Evolutionary conservation across 2,888 invertebrate species (phyloP).

Genomic region (Aspidiotus destructor): DNA sequence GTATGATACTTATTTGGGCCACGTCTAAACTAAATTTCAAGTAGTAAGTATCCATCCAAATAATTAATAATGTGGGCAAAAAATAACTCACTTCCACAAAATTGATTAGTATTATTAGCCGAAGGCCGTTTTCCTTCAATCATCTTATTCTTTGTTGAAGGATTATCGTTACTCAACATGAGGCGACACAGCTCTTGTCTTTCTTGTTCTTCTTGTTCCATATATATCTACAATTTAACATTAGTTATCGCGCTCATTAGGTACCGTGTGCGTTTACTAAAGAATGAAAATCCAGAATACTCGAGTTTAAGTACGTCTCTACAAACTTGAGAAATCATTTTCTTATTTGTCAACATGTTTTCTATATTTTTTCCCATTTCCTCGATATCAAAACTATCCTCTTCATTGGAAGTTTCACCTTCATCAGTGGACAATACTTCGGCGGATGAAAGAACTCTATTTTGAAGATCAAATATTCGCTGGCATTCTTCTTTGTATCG

Average conservation of each 20-base stretch:
- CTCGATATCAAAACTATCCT: constrained; percentile 90
- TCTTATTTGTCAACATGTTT: constrained; percentile 93
- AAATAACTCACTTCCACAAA: no score
- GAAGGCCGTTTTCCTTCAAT: no score
- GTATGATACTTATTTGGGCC: no score
- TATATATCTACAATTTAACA: constrained; percentile 51
- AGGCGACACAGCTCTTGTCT: constrained; percentile 85
- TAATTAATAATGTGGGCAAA: no score
- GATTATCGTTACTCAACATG: constrained; percentile 60
- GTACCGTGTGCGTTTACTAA: no score
- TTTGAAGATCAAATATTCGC: constrained; percentile 94
- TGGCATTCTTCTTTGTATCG: constrained; percentile 97
- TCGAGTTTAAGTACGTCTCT: not conserved
- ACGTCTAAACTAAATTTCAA: no score
- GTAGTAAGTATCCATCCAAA: no score
- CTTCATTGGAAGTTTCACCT: constrained; percentile 85
- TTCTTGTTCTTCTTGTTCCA: constrained; percentile 93
- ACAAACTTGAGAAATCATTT: constrained; percentile 73
- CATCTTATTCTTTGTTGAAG: constrained; percentile 51
- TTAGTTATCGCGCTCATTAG: not conserved
- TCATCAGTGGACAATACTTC: constrained; percentile 96
- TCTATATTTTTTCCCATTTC: constrained; percentile 97
- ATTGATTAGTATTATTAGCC: no score
- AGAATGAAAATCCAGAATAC: no score
- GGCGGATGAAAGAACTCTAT: constrained; percentile 79